phyloP scores from a whole-genome alignment of 2,113 vertebrate genomes.

The Dromiciops gliroides region DNA sequence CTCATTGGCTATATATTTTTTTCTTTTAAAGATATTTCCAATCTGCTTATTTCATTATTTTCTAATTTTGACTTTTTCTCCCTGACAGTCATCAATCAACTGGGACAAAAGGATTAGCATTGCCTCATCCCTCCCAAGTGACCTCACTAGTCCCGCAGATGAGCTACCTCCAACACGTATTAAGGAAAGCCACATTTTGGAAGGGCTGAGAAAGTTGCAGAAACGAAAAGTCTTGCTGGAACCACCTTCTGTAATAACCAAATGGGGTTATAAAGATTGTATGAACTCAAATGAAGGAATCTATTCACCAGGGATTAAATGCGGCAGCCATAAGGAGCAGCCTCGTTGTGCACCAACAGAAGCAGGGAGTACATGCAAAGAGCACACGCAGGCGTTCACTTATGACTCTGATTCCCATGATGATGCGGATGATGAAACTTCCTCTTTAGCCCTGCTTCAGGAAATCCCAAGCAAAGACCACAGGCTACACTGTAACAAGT shows the following conservation, averaged over 20 bases:
- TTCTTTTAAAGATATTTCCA: conserved; percentile 44
- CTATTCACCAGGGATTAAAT: conserved; percentile 93
- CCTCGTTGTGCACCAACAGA: conserved; percentile 73
- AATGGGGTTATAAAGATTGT: conserved; percentile 93
- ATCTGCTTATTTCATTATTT: conserved; percentile 44
- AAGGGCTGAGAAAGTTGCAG: conserved; percentile 92
- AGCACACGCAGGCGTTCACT: conserved; percentile 81
- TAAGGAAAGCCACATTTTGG: conserved; percentile 93
- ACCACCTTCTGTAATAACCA: conserved; percentile 87
- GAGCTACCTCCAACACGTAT: conserved; percentile 89
- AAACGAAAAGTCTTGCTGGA: conserved; percentile 87
- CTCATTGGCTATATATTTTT: conserved; percentile 16
- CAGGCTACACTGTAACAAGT: conserved; percentile 83
- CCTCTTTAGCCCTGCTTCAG: conserved; percentile 79
- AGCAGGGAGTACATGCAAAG: conserved; percentile 63
- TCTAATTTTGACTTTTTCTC: conserved; percentile 66
- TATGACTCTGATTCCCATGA: conserved; percentile 89
- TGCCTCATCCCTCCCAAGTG: conserved; percentile 90
- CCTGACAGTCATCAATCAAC: conserved; percentile 86
- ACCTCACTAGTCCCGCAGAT: conserved; percentile 87
- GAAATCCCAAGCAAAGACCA: conserved; percentile 84
- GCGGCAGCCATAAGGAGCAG: conserved; percentile 82
- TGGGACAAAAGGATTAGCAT: conserved; percentile 93
- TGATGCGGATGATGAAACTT: conserved; percentile 88
- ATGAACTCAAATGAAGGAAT: conserved; percentile 98